Conservation (phyloP, 1,140 invertebrate genomes). For the Atta texana region DNA sequence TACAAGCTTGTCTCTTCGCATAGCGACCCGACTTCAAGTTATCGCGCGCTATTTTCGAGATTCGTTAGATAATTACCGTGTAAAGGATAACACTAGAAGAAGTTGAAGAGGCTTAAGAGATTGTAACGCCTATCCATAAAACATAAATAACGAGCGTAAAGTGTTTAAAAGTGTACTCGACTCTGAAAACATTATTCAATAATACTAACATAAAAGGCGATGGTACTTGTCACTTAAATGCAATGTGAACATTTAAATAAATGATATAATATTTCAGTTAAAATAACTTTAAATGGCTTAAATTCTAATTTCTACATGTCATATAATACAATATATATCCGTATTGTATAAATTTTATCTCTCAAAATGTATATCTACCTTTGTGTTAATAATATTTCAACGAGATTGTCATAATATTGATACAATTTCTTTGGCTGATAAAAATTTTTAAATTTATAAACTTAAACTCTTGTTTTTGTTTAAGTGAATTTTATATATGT, state of each 20-base stretch:
- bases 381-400: not conserved
- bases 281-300: constrained; percentile 17
- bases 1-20: constrained; percentile 66
- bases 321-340: not conserved
- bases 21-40: not conserved
- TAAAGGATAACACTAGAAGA: constrained; percentile 18
- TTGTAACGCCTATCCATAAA: not conserved
- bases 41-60: not conserved
- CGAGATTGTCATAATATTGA: not conserved
- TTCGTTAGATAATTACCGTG: not conserved
- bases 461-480: no score
- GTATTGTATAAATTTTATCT: not conserved
- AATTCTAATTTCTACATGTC: not conserved
- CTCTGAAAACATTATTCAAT: not conserved
- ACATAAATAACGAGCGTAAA: not conserved
- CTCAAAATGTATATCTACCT: not conserved
- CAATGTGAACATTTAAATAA: not conserved
- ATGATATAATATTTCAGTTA: not conserved
- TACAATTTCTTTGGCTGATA: no score
- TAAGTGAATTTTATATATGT: no score
- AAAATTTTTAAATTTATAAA: no score
- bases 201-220: not conserved
- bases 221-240: not conserved
- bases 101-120: not conserved
- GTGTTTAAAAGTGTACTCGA: not conserved